Base-by-base conservation (phyloP, 2,113 vertebrate genomes). In the Carassius auratus region DNA sequence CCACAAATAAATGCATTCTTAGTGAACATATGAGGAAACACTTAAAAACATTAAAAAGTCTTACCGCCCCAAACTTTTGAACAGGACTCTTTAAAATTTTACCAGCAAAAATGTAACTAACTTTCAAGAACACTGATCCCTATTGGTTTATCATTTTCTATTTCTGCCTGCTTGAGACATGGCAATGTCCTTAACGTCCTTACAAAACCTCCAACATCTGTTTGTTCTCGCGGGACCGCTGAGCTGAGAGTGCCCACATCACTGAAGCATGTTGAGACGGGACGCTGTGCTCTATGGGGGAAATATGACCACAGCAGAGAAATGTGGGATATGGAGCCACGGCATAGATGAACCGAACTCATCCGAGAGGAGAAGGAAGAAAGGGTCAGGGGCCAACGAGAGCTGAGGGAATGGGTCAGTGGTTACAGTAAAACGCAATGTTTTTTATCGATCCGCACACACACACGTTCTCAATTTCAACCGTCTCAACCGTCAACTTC, bases 341-440 rank as follows among this genome's bases (percentile, higher is more conserved):
- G 85, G 87, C 90, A 90, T 90, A 75, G 26, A 87, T 91, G 91
- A 91, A 88, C 90, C 84, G 83, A 87, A 93, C 91, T 93, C 92
- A 92, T 92, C 91, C 82, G 83, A 92, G 90, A 90, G 86, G 90
- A 90, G 86, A 6, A 38, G 90, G 81, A 68, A 84, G 74, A 91
- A 89, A 93, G 89, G 93, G 93, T 93, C 92, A 91, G 83, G 89
- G 93, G 91, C 88, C 93, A 92, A 94, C 91, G 52, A 88, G 91
- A 90, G 90, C 85, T 87, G 86, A 84, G 93, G 93, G 92, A 94
- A 91, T 64, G 91, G 93, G 92, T 94, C 93, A 94, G 91, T 92
- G 92, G 93, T 94, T 95, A 94, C 92, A 93, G 93, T 93, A 93
- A 93, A 90, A 92, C 92, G 88, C 90, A 85, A 68, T 69, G 88